A percentile compares a stretch with the other conserved stretches of the same genome.
phyloP scores from a whole-genome alignment of 2,113 vertebrate species.

The Entelurus aequoreus region DNA sequence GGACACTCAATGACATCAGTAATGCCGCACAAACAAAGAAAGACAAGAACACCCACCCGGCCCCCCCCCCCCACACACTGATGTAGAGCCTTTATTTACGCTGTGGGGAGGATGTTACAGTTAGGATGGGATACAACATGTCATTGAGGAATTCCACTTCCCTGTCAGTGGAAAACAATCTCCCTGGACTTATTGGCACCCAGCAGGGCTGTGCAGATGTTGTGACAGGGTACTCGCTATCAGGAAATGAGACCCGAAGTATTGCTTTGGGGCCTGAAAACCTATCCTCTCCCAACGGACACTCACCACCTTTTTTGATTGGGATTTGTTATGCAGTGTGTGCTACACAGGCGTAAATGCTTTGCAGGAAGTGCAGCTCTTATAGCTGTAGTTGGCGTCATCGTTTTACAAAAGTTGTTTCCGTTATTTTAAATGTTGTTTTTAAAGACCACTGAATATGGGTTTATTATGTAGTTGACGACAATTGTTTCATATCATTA shows the following conservation, averaged over 20 bases:
- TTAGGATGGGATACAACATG: slow-evolving; percentile 67
- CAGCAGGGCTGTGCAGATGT: slow-evolving; percentile 25
- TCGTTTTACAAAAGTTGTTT: slow-evolving; percentile 9
- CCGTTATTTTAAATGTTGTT: neutral
- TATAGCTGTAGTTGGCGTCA: slow-evolving; percentile 16
- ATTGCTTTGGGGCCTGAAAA: neutral
- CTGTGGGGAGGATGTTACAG: slow-evolving; percentile 64
- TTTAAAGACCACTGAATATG: neutral
- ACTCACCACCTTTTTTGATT: slow-evolving; percentile 1
- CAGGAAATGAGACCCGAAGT: slow-evolving; percentile 13
- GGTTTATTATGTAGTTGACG: neutral
- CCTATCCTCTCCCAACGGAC: neutral
- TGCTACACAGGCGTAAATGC: slow-evolving; percentile 17
- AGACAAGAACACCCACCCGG: slow-evolving; percentile 11
- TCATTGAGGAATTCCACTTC: slow-evolving; percentile 63
- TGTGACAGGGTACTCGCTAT: slow-evolving; percentile 25
- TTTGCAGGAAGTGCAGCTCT: slow-evolving; percentile 10
- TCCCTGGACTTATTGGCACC: slow-evolving; percentile 34
- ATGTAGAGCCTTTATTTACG: slow-evolving; percentile 58
- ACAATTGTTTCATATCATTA: neutral
- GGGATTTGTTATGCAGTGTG: slow-evolving; percentile 3
- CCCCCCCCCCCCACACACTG: slow-evolving; percentile 13
- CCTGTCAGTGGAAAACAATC: slow-evolving; percentile 64
- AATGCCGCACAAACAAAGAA: slow-evolving; percentile 11
- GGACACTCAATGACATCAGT: too few relatives aligned